Evolutionary conservation across 2,797 vertebrate species (phyloP).

Genomic region (Macroramphosus scolopax): DNA sequence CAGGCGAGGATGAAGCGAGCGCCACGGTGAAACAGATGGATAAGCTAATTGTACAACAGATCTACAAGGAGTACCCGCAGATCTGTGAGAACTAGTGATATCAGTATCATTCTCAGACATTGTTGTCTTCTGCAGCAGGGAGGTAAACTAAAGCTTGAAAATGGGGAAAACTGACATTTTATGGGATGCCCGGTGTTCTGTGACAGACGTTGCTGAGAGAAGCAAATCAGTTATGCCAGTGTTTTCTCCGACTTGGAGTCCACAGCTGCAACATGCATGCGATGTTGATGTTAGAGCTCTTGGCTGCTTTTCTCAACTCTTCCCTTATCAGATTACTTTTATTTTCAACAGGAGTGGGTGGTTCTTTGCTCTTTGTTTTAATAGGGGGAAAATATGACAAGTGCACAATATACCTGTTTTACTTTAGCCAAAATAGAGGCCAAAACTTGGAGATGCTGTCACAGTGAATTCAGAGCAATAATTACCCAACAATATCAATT

Average conservation of each 20-base stretch:
- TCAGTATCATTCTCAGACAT: conserved; percentile 38
- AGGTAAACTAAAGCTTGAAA: conserved; percentile 30
- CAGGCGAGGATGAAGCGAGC: conserved; percentile 68
- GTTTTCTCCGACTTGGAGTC: conserved; percentile 20
- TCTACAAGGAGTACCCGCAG: conserved; percentile 92
- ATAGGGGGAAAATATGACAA: conserved; percentile 16
- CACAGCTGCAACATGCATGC: conserved; percentile 27
- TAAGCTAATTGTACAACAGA: conserved; percentile 92
- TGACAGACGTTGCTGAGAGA: conserved; percentile 17
- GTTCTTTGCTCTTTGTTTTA: conserved; percentile 2
- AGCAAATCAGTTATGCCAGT: conserved; percentile 24
- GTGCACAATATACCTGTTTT: conserved; percentile 2
- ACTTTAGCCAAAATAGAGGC: conserved; percentile 12
- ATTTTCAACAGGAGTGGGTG: conserved; percentile 5
- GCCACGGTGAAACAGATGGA: conserved; percentile 92
- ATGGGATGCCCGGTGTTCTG: conserved; percentile 14
- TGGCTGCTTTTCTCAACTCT: conserved; percentile 7
- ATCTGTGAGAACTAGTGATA: conserved; percentile 61
- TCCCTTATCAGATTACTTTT: conserved; percentile 1
- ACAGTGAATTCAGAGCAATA: conserved; percentile 42
- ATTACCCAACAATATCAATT: conserved; percentile 11
- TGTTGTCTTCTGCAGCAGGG: conserved; percentile 48
- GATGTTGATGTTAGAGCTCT: conserved; percentile 3
- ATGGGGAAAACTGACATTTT: conserved; percentile 6
- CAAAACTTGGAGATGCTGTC: conserved; percentile 21